Evolutionary conservation across 2,797 vertebrate genomes (phyloP).

Genomic region (Podarcis lilfordi): DNA sequence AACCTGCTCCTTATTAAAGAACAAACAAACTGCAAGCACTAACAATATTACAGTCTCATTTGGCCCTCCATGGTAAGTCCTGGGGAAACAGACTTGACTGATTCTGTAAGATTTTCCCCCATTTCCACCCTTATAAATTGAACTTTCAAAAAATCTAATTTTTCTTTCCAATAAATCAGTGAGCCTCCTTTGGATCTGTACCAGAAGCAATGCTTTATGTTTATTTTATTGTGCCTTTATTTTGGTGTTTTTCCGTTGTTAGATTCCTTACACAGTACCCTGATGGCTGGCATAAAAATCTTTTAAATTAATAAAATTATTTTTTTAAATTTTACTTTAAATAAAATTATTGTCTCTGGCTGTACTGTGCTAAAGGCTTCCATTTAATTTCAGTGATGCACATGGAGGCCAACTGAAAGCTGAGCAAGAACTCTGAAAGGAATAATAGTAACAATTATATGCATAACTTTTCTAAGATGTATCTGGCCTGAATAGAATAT

Average conservation of each 20-base stretch:
- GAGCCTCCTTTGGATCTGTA: neutral
- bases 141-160: neutral
- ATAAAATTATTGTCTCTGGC: neutral
- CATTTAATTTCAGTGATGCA: slow-evolving; percentile 43
- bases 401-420: slow-evolving; percentile 36
- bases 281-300: neutral
- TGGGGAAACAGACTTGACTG: neutral
- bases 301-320: neutral
- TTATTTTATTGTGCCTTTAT: neutral
- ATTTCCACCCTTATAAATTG: neutral
- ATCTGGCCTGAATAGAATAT: neutral
- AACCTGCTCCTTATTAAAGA: neutral
- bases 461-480: slow-evolving; percentile 18
- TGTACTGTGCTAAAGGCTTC: slow-evolving; percentile 15
- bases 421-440: neutral
- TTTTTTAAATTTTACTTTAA: neutral
- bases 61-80: neutral
- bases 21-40: neutral
- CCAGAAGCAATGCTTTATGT: neutral
- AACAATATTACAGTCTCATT: neutral
- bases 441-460: slow-evolving; percentile 5
- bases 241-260: neutral
- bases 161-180: neutral
- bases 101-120: neutral
- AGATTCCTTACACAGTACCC: neutral